Percentiles rank a stretch among this genome's conserved stretches.
These are phyloP conservation scores for Cosmia trapezina DNA, from an alignment of 2,888 invertebrate genomes.

Conservation along the genomic window DNA sequence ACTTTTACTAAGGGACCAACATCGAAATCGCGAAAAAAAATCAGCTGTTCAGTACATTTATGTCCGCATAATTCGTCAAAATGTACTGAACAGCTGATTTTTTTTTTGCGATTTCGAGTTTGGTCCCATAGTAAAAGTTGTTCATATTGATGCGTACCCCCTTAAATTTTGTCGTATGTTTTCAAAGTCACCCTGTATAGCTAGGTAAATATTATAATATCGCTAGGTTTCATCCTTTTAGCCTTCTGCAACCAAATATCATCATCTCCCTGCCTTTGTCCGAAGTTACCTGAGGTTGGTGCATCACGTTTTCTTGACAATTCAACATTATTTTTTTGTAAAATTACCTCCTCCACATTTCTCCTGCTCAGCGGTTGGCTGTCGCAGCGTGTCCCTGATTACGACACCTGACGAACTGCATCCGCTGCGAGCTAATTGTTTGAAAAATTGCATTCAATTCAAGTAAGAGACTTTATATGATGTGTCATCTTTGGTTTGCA, in stretches of 20 bases:
- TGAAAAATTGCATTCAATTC: constrained; percentile 58
- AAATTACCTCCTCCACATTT: constrained; percentile 55
- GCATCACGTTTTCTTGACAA: too few species aligned
- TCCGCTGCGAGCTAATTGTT: constrained; percentile 58
- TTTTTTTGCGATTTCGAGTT: too few species aligned
- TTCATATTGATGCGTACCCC: too few species aligned
- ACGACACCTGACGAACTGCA: constrained; percentile 73
- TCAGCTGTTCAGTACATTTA: too few species aligned
- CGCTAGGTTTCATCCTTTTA: not conserved
- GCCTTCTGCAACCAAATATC: not conserved
- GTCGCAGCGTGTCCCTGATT: constrained; percentile 66
- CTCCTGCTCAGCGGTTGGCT: not conserved
- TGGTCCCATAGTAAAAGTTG: too few species aligned
- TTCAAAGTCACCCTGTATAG: too few species aligned
- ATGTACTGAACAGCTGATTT: too few species aligned
- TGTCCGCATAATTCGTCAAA: too few species aligned
- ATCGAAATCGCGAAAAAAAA: too few species aligned
- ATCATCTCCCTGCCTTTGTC: not conserved
- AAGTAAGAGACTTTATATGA: constrained; percentile 38
- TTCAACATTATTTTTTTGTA: not conserved
- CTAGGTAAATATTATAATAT: not conserved
- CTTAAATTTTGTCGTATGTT: too few species aligned
- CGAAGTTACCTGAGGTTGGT: not conserved
- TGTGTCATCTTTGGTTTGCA: not conserved
- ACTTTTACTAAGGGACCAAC: too few species aligned